Evolutionary conservation across 2,797 vertebrate genomes (phyloP).

Genomic region (Alosa sapidissima): DNA sequence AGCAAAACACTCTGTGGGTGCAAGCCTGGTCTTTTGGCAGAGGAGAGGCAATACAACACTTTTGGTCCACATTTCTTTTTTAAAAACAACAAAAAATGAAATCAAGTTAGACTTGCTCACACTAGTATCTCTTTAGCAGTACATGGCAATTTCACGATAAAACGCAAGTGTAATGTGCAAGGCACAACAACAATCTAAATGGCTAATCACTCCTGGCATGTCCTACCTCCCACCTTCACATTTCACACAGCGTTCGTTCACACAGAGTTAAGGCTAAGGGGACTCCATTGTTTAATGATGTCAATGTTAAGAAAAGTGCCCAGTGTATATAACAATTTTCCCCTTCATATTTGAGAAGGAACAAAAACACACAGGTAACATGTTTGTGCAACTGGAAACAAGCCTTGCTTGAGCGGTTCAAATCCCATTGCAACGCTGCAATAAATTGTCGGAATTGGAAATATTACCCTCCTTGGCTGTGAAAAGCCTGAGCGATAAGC

Average conservation of each 20-base stretch:
- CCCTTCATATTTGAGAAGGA: not conserved
- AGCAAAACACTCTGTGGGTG: conserved; percentile 47
- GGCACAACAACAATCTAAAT: conserved; percentile 69
- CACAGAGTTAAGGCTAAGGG: conserved; percentile 56
- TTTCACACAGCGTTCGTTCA: conserved; percentile 49
- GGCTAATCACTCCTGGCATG: conserved; percentile 55
- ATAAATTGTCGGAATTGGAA: conserved; percentile 74
- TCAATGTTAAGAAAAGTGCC: conserved; percentile 28
- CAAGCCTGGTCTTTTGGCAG: conserved; percentile 19
- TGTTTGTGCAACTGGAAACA: conserved; percentile 20
- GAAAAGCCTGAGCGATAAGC: conserved; percentile 77
- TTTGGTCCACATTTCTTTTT: conserved; percentile 1
- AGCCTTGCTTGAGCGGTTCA: conserved; percentile 52
- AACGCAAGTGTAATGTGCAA: conserved; percentile 17
- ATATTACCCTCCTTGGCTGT: conserved; percentile 71
- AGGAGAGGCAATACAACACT: not conserved
- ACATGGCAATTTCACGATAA: not conserved
- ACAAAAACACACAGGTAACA: conserved; percentile 9
- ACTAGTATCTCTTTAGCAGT: not conserved
- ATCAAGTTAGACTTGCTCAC: conserved; percentile 2
- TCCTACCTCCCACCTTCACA: conserved; percentile 52
- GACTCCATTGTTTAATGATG: conserved; percentile 60
- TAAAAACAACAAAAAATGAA: not conserved
- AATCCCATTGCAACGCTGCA: conserved; percentile 58
- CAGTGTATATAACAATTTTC: not conserved